Evolutionary conservation across 1,140 invertebrate genomes (phyloP), one percentile per base, ranked within the genome.

Genomic region (Zaprionus davidi): DNA sequence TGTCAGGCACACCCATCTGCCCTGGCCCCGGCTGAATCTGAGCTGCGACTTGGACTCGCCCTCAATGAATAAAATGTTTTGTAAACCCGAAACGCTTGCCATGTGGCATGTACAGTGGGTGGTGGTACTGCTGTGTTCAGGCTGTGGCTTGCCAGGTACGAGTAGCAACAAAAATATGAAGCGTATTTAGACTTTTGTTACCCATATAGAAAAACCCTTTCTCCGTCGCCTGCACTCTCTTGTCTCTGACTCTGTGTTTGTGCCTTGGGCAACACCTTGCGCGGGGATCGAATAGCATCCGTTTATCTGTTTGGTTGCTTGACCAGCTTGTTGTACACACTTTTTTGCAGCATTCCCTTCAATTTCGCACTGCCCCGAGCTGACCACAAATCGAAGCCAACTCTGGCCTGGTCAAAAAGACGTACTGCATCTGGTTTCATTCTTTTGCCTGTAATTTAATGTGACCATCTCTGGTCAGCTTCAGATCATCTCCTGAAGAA

Each of bases 51-150:
- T 56, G 53, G 46, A 66, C 71, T 71, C 63, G 76, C 71, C 55
- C 66, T 79, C 78, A 75, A 74, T 73, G 85, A 90, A 88, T 88
- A 84, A 88, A 84, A 88, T 88, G 84, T 88, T 88, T 88, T 90
- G 85, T 81, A 90, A 88, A 90, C 84, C 78, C 83, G 81, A 85
- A 88, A 84, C 85, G 78, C 70, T 81, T 81, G 74, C 69, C 76
- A 56, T 46, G 70, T 75, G 57, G 60, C 51, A 66, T 67, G 65
- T 53, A 24, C 5, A 59, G 34, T 22, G 34, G 5, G 20, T 13
- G 31, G 7, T 31, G 28, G 28, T 31, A 31, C 28, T 31, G 28
- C 28, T 9, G 28, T 9, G 28, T 34, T 34, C 31, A 11, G 31
- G 31, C 31, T 34, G 31, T 34, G 31, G 9, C 31, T 34, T 34